phyloP scores from a whole-genome alignment of 2,888 invertebrate species.

The Dysmachus trigonus region DNA sequence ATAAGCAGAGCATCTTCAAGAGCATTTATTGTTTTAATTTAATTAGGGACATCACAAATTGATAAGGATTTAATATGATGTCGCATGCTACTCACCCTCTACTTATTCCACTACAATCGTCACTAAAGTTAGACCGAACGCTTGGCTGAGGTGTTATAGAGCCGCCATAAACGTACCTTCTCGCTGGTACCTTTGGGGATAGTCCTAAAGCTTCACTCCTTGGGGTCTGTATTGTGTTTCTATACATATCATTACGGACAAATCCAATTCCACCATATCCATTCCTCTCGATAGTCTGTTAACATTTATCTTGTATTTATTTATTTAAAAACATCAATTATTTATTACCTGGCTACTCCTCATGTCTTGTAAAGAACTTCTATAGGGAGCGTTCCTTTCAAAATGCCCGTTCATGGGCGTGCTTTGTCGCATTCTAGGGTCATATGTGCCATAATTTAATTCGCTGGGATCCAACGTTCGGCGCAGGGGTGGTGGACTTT shows the following conservation, averaged over 20 bases:
- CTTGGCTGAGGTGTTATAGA: constrained; percentile 69
- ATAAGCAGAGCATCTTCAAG: neutral
- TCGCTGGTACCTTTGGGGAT: constrained; percentile 50
- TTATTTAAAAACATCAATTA: neutral
- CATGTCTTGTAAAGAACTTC: constrained; percentile 60
- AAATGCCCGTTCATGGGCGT: constrained; percentile 53
- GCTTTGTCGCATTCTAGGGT: constrained; percentile 55
- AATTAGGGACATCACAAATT: neutral
- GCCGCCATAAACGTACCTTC: constrained; percentile 68
- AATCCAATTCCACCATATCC: constrained; percentile 51
- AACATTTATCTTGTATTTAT: neutral
- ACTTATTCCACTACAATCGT: constrained; percentile 62
- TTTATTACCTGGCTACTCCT: constrained; percentile 54
- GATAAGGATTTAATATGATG: neutral
- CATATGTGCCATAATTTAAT: constrained; percentile 54
- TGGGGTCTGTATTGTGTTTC: constrained; percentile 59
- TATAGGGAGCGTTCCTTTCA: constrained; percentile 56
- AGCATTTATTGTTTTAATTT: neutral
- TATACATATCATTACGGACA: constrained; percentile 58
- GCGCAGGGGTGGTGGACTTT: constrained; percentile 61
- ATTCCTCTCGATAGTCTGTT: constrained; percentile 37
- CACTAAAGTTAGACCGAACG: constrained; percentile 62
- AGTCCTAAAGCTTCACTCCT: constrained; percentile 48
- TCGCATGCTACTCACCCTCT: constrained; percentile 61
- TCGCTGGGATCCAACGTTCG: constrained; percentile 51